A percentile compares a stretch with the other conserved stretches of the same genome.
Evolutionary conservation across 2,888 invertebrate species (phyloP).

Genomic region (Lasioglossum zephyrum): DNA sequence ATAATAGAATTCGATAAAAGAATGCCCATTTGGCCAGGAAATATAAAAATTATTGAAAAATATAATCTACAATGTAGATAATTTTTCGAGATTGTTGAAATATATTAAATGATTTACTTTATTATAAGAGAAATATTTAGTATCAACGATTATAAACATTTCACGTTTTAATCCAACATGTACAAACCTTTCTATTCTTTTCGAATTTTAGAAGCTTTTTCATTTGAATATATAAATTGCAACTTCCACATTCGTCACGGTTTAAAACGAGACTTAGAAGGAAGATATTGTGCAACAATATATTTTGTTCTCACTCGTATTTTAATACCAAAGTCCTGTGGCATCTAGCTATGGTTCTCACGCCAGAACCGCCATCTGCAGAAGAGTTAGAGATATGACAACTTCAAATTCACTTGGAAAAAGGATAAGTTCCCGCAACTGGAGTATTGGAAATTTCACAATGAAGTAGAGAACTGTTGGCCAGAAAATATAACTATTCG

Average conservation of each 20-base stretch:
- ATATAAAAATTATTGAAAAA: too few species aligned
- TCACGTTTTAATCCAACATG: too few species aligned
- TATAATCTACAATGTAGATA: too few species aligned
- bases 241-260: background rate
- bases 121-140: background rate
- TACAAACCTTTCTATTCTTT: background rate
- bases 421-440: background rate
- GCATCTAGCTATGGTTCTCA: background rate
- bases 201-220: background rate
- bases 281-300: background rate
- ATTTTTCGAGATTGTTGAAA: background rate
- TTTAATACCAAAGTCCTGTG: background rate
- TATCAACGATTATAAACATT: background rate
- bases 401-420: conserved; percentile 2
- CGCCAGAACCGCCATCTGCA: background rate
- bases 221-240: background rate
- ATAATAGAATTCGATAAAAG: too few species aligned
- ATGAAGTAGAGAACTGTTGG: background rate
- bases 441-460: background rate
- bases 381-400: conserved; percentile 1
- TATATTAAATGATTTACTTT: background rate
- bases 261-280: background rate
- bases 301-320: background rate
- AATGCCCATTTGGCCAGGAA: too few species aligned
- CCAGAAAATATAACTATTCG: background rate